A percentile compares a stretch with the other conserved stretches of the same genome.
Conservation (phyloP, 2,113 vertebrate species). For the Eira barbara region DNA sequence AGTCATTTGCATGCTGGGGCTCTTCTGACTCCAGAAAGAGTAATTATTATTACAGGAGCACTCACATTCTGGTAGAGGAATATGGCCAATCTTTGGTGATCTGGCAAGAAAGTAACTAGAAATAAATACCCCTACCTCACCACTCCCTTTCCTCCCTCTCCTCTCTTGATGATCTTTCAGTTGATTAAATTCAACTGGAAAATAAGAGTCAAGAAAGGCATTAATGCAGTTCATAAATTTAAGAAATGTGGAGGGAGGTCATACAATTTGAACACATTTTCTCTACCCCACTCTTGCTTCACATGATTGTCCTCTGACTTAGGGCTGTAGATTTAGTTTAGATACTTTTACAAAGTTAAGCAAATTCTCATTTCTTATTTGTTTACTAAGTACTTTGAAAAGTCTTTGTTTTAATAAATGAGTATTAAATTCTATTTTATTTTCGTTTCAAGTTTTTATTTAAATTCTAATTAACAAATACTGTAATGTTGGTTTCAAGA, state of each 20-base stretch:
- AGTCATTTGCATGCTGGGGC: not conserved
- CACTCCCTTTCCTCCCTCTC: not conserved
- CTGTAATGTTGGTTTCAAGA: not conserved
- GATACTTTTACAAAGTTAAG: not conserved
- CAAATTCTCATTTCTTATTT: not conserved
- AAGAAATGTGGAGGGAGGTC: not conserved
- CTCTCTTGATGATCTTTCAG: not conserved
- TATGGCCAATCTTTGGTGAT: not conserved
- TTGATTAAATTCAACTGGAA: not conserved
- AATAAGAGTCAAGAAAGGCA: not conserved
- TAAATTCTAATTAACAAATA: not conserved
- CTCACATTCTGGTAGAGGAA: not conserved
- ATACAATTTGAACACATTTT: not conserved
- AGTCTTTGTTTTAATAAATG: not conserved
- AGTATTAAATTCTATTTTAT: not conserved
- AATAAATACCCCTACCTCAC: not conserved
- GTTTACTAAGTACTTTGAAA: not conserved
- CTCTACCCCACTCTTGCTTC: not conserved
- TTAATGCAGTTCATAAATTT: not conserved
- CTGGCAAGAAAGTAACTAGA: not conserved
- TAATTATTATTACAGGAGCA: not conserved
- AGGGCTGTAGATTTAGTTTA: not conserved
- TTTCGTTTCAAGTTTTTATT: not conserved
- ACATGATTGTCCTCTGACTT: not conserved
- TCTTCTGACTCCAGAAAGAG: not conserved